Evolutionary conservation across 2,888 invertebrate species (phyloP).

Genomic region (Crossocerus cetratus): DNA sequence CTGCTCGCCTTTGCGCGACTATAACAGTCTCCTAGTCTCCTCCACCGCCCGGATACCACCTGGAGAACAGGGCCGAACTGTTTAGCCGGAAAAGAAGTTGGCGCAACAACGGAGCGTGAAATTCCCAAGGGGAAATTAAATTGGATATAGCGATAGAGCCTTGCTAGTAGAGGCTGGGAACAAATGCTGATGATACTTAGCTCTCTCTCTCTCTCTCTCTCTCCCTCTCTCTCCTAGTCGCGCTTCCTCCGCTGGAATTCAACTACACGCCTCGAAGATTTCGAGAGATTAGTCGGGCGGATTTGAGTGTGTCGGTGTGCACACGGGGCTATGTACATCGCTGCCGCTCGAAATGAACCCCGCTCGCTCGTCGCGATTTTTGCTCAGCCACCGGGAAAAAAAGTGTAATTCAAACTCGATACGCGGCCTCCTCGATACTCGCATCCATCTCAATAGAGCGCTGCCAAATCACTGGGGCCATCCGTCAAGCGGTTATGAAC

Average conservation of each 20-base stretch:
- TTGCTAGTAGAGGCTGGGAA: neutral
- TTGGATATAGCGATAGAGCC: neutral
- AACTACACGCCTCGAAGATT: neutral
- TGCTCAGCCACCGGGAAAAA: too few species aligned
- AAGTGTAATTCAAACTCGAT: too few species aligned
- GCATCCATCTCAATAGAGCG: too few species aligned
- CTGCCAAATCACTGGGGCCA: too few species aligned
- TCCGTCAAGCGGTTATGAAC: too few species aligned
- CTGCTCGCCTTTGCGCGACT: too few species aligned
- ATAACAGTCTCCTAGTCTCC: too few species aligned
- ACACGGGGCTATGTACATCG: neutral
- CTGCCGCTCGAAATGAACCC: too few species aligned
- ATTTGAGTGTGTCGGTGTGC: neutral
- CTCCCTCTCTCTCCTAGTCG: neutral
- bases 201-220: neutral
- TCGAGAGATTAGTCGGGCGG: neutral
- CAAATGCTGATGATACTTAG: neutral
- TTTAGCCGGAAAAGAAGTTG: neutral
- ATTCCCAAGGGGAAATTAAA: neutral
- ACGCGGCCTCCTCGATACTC: too few species aligned
- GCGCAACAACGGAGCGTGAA: neutral
- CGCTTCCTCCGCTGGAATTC: neutral
- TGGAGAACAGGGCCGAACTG: neutral
- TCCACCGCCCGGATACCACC: too few species aligned
- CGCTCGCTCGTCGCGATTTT: too few species aligned